These are phyloP conservation scores for Eumerus sabulonum DNA, from an alignment of 2,888 invertebrate species.

Conservation along the genomic window DNA sequence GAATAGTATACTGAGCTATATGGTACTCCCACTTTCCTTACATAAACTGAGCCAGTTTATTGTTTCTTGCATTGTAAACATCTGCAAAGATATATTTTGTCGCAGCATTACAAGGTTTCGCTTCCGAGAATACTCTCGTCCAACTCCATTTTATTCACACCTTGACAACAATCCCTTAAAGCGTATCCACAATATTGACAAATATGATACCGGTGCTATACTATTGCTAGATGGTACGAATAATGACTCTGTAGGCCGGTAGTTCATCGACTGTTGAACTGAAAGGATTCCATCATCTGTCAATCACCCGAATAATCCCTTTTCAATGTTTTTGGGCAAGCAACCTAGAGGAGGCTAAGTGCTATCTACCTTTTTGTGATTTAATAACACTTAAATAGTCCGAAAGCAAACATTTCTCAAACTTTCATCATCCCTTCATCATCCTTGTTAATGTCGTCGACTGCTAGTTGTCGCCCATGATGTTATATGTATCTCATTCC, in stretches of 20 bases:
- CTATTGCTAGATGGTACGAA: no score
- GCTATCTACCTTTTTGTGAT: conserved; percentile 48
- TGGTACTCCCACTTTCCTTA: conserved; percentile 1
- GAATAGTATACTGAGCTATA: conserved; percentile 45
- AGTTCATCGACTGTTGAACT: no score
- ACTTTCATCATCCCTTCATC: background rate
- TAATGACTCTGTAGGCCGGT: no score
- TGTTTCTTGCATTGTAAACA: conserved; percentile 57
- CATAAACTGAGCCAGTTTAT: background rate
- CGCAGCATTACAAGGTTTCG: conserved; percentile 55
- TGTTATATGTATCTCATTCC: no score
- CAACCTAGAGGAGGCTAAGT: no score
- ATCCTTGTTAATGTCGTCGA: conserved; percentile 8
- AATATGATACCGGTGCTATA: no score
- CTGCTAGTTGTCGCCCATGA: conserved; percentile 9
- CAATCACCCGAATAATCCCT: no score
- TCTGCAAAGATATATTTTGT: conserved; percentile 60
- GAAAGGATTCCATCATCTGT: conserved; percentile 24
- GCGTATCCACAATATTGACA: conserved; percentile 3
- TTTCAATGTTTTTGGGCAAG: no score
- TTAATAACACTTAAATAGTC: conserved; percentile 56
- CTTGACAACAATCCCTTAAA: background rate
- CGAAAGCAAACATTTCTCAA: conserved; percentile 37
- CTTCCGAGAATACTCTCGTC: conserved; percentile 52
- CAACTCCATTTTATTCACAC: background rate